Base-by-base conservation (phyloP, 2,113 vertebrate genomes). In the Phocoena phocoena region DNA sequence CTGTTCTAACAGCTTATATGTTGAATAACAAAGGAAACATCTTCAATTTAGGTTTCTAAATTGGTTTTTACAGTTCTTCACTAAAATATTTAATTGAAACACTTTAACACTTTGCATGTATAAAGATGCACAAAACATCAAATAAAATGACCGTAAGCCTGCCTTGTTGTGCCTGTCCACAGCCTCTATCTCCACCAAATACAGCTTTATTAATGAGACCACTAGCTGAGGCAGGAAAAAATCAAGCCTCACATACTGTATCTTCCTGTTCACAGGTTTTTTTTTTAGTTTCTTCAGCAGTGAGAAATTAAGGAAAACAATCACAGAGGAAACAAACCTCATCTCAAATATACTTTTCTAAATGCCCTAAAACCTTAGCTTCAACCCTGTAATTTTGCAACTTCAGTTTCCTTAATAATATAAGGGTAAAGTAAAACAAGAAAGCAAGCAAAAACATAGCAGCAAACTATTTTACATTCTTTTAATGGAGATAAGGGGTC, bases 31-130 rank as follows among this genome's bases (percentile, higher is more conserved):
- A 71, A 90, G 14, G 55, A 84, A 68, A 21, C 6, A 26, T 15
- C 21, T 82, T 71, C 9, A 73, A 44, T 60, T 82, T 83, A 70
- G 21, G 8, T 93, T 86, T 80, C 53, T 85, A 79, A 88, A 65
- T 85, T 73, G 3, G 5, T 41, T 55, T 50, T 79, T n/a, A 20
- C 23, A 89, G 44, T 60, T 74, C 5, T 85, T 5, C 10, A 44
- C 18, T 58, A 26, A 82, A 77, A 83, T 18, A 15, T 73, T 71
- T 63, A 44, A 76, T 36, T 73, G 58, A 74, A 91, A 58, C 25
- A 41, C 33, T 80, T 44, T 77, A 38, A 33, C 3, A 33, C 10
- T 44, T 28, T 44, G 38, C 5, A 10, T 70, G 70, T 70, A 50
- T 50, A 70, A 82, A 80, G n/a, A 79, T 28, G 65, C 41, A 28